Base-by-base conservation (phyloP, 1,140 invertebrate species). In the Drosophila aff. region DNA sequence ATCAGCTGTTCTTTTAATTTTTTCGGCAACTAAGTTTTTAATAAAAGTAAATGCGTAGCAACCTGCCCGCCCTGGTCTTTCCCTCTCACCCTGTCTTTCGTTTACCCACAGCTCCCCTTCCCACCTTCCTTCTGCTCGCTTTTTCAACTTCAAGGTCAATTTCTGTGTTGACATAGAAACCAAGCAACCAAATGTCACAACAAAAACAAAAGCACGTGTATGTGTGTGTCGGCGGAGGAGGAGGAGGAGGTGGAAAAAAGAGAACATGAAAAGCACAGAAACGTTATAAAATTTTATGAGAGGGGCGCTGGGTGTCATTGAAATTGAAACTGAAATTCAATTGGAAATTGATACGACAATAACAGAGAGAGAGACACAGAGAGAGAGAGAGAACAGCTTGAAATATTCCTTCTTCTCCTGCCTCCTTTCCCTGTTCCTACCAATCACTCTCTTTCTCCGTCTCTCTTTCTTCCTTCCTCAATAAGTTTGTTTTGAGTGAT, bases 81-180 rank as follows among this genome's bases (percentile, higher is more conserved):
- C 28, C 18, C 15, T 10, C 49, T 38, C 43, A 33, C 18, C 13
- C n/a, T 21, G 16, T 31, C 18, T 60, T n/a, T 18, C 40, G 26
- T 28, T 26, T 26, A 18, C 16, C 21, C 21, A 44, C 16, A 62
- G 33, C 31, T 44, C 31, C 28, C 33, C 63, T 28, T n/a, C 28
- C 49, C 28, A 18, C 49, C 57, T 11, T 18, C 52, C 38, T 11
- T 44, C 28, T 50, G 33, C 16, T 44, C 28, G 40, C n/a, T 61
- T 46, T 49, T 78, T 50, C 68, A 31, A 76, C 68, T 81, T 61
- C 85, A 90, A 90, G 85, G 85, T 91, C 81, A 90, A 76, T 62
- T 85, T 69, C 57, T 69, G 60, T 84, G 85, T 90, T 90, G 84
- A 89, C 84, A 89, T 89, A 90, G 85, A 90, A 89, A 90, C 85